Base-by-base conservation (phyloP, 2,888 invertebrate genomes). In the Tryphoninae sp. region DNA sequence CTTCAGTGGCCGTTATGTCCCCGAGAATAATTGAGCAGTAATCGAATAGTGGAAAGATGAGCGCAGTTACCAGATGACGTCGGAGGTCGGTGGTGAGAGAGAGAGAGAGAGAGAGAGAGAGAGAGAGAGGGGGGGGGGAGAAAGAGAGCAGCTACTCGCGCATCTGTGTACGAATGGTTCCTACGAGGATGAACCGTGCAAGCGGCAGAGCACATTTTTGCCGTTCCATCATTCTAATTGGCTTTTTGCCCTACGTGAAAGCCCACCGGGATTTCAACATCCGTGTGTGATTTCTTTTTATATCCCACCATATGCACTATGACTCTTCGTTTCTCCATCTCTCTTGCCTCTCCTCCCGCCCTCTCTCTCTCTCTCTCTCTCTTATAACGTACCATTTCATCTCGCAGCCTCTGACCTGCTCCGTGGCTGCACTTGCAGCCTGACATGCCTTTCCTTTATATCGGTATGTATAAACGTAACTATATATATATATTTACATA, bases 151-250 rank as follows among this genome's bases (percentile, higher is more conserved):
- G 19, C 16, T 23, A 9, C 33, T 33, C 33, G 33, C 33, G 4
- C 33, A 33, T 33, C 33, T 33, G 6, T 6, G 33, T 33, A 33
- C 33, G 33, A 6, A 1, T 33, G 6, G 1, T 33, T 33, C 33
- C 33, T 33, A 33, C 33, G 33, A 33, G 33, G 33, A 33, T 33
- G 33, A 33, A 6, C 33, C 33, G 33, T 33, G 33, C 33, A 33
- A 33, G 6, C 33, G 33, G 33, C 33, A 33, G 33, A 33, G 33
- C 33, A 33, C 33, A 33, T 33, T 80, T 80, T 69, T 58, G 58
- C 71, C 65, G 61, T 75, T 83, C 74, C 76, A 76, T 81, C 81
- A 75, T 73, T 76, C 67, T 77, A 80, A 80, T 80, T 80, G 80
- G 77, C 59, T 73, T 77, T 69, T 51, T 58, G 67, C 68, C 19